Base-by-base conservation (phyloP, 2,888 invertebrate species). In the Anorthoa munda region DNA sequence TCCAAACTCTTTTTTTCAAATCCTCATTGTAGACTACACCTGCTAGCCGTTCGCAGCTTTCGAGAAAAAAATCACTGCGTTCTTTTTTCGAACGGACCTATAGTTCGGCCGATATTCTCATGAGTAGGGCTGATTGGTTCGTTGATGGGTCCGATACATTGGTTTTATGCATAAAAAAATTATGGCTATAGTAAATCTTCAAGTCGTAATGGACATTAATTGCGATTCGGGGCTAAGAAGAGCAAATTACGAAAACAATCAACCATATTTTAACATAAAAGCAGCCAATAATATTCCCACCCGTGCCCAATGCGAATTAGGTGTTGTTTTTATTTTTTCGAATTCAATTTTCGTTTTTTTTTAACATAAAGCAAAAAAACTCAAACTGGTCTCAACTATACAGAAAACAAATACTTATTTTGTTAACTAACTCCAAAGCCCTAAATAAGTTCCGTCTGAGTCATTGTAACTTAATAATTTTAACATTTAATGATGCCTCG, bases 1-100 rank as follows among this genome's bases (percentile, higher is more conserved):
- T 95, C 93, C 90, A 91, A 92, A 90, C 92, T 93, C 93, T 93
- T 95, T 95, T 84, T 94, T 95, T 94, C 94, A 94, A 95, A 95
- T 93, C 92, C 92, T 94, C 92, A 94, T 95, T 94, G 95, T 94
- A 92, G 92, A 94, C 92, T 96, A 95, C 96, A 96, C 96, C 96
- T 96, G 96, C 95, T 95, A 92, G 92, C 93, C 94, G 93, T 94
- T 93, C 94, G 95, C 95, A 95, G 95, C 96, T 95, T 96, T 95
- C 93, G 93, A 93, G 94, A 92, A 91, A 93, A 94, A 95, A 95
- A 94, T 94, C 94, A 91, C 90, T 90, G 92, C 92, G 92, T 91
- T 94, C 93, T 92, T 94, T 95, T 94, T 94, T 94, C 82, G 88
- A 90, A 87, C 88, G 91, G 89, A 90, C 91, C 93, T 92, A 93